A percentile compares a stretch with the other conserved stretches of the same genome.
phyloP scores from a whole-genome alignment of 2,797 vertebrate species.

The Oreortyx pictus region DNA sequence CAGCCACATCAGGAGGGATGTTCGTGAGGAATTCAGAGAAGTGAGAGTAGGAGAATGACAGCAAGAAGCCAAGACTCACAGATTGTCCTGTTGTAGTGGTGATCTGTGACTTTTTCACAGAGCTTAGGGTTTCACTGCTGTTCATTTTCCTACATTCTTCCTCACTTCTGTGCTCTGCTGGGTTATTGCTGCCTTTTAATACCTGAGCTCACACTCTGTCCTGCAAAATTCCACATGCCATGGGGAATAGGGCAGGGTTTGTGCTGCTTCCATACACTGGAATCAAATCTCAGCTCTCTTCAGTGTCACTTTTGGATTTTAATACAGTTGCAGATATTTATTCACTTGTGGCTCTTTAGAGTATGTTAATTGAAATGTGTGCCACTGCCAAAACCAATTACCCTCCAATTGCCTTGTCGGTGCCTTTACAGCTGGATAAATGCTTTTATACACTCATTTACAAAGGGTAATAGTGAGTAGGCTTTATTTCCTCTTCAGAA shows the following conservation, averaged over 20 bases:
- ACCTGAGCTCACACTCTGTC: not conserved
- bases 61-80: too few species aligned
- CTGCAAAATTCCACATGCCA: not conserved
- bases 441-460: slow-evolving; percentile 66
- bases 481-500: slow-evolving; percentile 61
- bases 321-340: not conserved
- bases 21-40: not conserved
- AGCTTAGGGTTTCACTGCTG: not conserved
- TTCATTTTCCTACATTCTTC: not conserved
- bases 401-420: slow-evolving; percentile 55
- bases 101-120: not conserved
- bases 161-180: not conserved
- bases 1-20: too few species aligned
- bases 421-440: slow-evolving; percentile 74
- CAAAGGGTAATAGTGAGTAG: slow-evolving; percentile 1
- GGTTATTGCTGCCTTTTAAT: not conserved
- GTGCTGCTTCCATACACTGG: not conserved
- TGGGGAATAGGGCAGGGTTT: not conserved
- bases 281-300: not conserved
- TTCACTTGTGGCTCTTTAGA: slow-evolving; percentile 38
- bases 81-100: not conserved
- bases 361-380: slow-evolving; percentile 77
- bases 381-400: slow-evolving; percentile 73
- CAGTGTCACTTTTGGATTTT: not conserved
- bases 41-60: not conserved